Evolutionary conservation across 2,113 vertebrate species (phyloP).

Genomic region (Paedocypris sp.): DNA sequence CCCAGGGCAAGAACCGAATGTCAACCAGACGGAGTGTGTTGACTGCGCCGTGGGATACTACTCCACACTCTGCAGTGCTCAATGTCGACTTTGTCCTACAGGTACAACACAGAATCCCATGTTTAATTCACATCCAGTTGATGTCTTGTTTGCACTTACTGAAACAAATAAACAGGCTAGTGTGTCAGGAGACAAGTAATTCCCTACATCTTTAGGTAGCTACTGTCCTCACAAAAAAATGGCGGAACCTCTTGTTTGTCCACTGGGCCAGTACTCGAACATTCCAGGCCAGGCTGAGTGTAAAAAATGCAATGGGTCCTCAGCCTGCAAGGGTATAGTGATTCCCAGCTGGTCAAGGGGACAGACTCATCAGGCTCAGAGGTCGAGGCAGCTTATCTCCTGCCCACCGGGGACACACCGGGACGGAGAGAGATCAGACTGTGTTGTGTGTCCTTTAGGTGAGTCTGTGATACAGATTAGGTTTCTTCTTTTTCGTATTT

Average conservation of each 20-base stretch:
- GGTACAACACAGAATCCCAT: conserved; percentile 49
- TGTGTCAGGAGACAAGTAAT: not conserved
- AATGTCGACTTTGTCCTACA: conserved; percentile 62
- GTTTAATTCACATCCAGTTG: conserved; percentile 27
- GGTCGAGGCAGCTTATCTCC: conserved; percentile 33
- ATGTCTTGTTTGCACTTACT: conserved; percentile 25
- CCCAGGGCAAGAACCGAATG: conserved; percentile 58
- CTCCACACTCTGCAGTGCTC: conserved; percentile 43
- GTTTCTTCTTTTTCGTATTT: not conserved
- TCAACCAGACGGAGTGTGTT: conserved; percentile 44
- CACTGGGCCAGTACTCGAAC: conserved; percentile 45
- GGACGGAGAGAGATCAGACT: conserved; percentile 42
- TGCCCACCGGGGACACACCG: conserved; percentile 57
- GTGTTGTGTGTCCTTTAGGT: conserved; percentile 57
- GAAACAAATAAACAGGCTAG: conserved; percentile 10
- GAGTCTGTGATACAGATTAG: conserved; percentile 4
- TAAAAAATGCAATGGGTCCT: conserved; percentile 46
- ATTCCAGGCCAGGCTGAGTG: conserved; percentile 49
- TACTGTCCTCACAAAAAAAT: conserved; percentile 55
- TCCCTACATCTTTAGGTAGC: conserved; percentile 45
- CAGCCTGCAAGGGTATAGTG: conserved; percentile 34
- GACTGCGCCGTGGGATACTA: conserved; percentile 51
- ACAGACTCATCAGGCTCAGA: conserved; percentile 23
- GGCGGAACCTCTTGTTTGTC: conserved; percentile 50
- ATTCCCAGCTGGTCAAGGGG: conserved; percentile 35